Conservation (phyloP, 2,113 vertebrate genomes). For the Planiliza haematocheilus region DNA sequence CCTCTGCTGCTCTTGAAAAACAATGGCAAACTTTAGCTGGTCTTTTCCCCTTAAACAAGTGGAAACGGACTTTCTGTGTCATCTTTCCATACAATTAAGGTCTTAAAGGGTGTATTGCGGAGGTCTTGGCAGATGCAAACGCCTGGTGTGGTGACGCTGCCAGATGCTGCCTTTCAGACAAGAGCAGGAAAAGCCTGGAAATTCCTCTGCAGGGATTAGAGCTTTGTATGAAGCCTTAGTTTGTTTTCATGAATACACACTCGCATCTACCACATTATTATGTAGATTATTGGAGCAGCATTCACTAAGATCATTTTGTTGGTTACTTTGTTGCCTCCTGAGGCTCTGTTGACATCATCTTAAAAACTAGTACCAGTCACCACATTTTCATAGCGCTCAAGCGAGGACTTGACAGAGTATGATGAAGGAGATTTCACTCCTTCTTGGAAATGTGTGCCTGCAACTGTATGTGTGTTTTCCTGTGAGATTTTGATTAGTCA, state of each 20-base stretch:
- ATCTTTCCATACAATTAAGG: conserved; percentile 79
- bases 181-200: conserved; percentile 42
- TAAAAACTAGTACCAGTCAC: conserved; percentile 36
- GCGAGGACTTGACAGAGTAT: conserved; percentile 31
- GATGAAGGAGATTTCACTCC: conserved; percentile 17
- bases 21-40: conserved; percentile 71
- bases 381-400: conserved; percentile 18
- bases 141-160: conserved; percentile 21
- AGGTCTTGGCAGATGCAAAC: conserved; percentile 55
- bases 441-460: conserved; percentile 15
- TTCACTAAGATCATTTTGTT: conserved; percentile 1
- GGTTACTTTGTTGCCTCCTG: neutral
- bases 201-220: conserved; percentile 30
- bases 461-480: neutral
- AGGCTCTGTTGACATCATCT: conserved; percentile 32
- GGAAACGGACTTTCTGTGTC: conserved; percentile 74
- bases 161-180: conserved; percentile 42
- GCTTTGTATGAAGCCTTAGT: neutral
- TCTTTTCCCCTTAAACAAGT: conserved; percentile 63
- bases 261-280: neutral
- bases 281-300: neutral
- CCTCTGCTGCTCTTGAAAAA: conserved; percentile 64
- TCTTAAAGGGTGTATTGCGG: conserved; percentile 53
- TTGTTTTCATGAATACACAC: neutral
- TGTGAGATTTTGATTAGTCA: conserved; percentile 32